Evolutionary conservation across 2,888 invertebrate genomes (phyloP), one percentile per base, ranked within the genome.

Genomic region (Polymixis lichenea): DNA sequence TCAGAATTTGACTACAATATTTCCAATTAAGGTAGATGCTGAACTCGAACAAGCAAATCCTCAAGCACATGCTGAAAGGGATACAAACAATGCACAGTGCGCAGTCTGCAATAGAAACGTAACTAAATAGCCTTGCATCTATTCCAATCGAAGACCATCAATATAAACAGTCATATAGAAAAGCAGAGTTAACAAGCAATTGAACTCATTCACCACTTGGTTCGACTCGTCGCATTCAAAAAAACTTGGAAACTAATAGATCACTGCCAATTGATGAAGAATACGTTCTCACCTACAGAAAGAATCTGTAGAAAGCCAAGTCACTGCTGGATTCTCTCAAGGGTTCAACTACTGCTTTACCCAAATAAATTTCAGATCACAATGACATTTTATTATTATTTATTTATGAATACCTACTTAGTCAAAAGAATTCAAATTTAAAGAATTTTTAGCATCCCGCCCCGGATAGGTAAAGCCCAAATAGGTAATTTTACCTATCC

Each of bases 111-210:
- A 61, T 43, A 6, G 8, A n/a, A 17, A 61, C 19, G 8, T 32
- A 32, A 19, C 46, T 55, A 58, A 56, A 28, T 28, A 49, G 2
- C 64, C 17, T 75, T 49, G 46, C 32, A 32, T 66, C 38, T 22
- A 72, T 70, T 72, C 22, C 32, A 38, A 56, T 64, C 68, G 68
- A 81, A 77, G 55, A 25, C 7, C 17, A 68, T 56, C 17, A 46
- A 53, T 61, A 58, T 58, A 53, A 51, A 60, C 53, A 58, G n/a
- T 53, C 15, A 56, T 72, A 43, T 22, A 58, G 13, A 43, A 58
- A 60, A 74, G 62, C 8, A 32, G 49, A 66, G 53, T 72, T 69
- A 83, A 84, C 61, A 43, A 66, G 46, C 75, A 84, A 80, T 82
- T 82, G 80, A 82, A 75, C 75, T 56, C 64, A 56, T 64, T 83